Conservation (phyloP, 2,888 invertebrate species). For the Hirudinaria manillensis region DNA sequence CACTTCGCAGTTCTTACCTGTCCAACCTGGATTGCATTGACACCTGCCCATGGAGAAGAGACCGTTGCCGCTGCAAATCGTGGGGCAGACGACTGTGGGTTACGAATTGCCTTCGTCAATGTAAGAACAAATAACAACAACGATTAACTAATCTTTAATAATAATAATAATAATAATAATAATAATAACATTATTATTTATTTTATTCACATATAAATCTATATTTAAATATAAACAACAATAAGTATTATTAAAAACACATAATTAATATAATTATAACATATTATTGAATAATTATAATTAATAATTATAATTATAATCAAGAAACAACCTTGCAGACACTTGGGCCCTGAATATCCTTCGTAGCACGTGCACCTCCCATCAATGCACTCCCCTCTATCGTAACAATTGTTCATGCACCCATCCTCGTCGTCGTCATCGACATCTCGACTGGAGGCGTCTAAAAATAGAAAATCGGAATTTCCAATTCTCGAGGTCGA, state of each 20-base stretch:
- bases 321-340: conserved; percentile 72
- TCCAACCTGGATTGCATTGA: conserved; percentile 95
- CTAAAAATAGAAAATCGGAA: not conserved
- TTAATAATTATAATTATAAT: not conserved
- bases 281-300: too few species aligned
- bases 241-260: not conserved
- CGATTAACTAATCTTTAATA: too few species aligned
- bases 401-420: conserved; percentile 64
- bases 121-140: not conserved
- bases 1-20: conserved; percentile 91
- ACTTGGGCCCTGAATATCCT: conserved; percentile 91
- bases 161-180: too few species aligned
- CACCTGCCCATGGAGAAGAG: conserved; percentile 93
- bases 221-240: not conserved
- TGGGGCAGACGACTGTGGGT: conserved; percentile 63
- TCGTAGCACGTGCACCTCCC: conserved; percentile 93
- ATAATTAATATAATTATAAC: not conserved
- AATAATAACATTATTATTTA: too few species aligned
- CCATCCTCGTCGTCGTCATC: conserved; percentile 16
- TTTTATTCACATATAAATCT: too few species aligned
- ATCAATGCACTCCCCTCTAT: conserved; percentile 83
- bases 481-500: not conserved
- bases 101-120: not conserved
- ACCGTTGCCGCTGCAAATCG: conserved; percentile 90
- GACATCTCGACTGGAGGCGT: not conserved